These are phyloP conservation scores for Lepidochrysops patricia DNA, from an alignment of 2,888 invertebrate species.

Conservation along the genomic window DNA sequence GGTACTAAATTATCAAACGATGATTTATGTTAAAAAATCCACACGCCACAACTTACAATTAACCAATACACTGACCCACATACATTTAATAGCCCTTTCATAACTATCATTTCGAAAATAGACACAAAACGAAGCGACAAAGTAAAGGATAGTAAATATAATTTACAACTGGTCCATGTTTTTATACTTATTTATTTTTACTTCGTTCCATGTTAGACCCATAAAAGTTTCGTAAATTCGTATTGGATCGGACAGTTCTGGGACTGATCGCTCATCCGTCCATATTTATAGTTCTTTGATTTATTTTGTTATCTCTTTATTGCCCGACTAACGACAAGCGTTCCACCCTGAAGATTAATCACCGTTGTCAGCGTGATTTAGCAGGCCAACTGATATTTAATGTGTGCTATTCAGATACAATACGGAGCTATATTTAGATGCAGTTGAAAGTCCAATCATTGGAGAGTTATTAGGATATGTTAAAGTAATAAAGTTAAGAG, in stretches of 20 bases:
- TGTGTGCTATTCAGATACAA: slow-evolving; percentile 66
- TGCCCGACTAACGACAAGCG: slow-evolving; percentile 69
- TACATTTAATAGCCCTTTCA: slow-evolving; percentile 14
- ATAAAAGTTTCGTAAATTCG: slow-evolving; percentile 65
- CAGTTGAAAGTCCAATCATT: slow-evolving; percentile 54
- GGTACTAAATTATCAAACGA: not conserved
- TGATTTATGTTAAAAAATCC: slow-evolving; percentile 1
- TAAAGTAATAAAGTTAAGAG: slow-evolving; percentile 17
- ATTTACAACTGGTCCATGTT: slow-evolving; percentile 56
- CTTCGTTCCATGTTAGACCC: slow-evolving; percentile 47
- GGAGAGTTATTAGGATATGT: slow-evolving; percentile 26
- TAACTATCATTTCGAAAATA: slow-evolving; percentile 14
- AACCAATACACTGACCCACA: slow-evolving; percentile 1
- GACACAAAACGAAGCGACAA: slow-evolving; percentile 33
- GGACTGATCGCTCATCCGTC: slow-evolving; percentile 65
- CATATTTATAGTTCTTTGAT: slow-evolving; percentile 70
- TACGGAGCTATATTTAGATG: slow-evolving; percentile 61
- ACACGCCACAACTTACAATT: not conserved
- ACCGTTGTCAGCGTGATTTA: slow-evolving; percentile 70
- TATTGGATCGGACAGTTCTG: slow-evolving; percentile 55
- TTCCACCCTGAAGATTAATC: slow-evolving; percentile 70
- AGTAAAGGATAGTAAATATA: slow-evolving; percentile 54
- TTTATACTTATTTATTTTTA: slow-evolving; percentile 63
- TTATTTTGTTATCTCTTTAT: slow-evolving; percentile 74
- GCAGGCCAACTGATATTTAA: slow-evolving; percentile 71